Conservation (phyloP, 2,113 vertebrate species). For the Motacilla alba region DNA sequence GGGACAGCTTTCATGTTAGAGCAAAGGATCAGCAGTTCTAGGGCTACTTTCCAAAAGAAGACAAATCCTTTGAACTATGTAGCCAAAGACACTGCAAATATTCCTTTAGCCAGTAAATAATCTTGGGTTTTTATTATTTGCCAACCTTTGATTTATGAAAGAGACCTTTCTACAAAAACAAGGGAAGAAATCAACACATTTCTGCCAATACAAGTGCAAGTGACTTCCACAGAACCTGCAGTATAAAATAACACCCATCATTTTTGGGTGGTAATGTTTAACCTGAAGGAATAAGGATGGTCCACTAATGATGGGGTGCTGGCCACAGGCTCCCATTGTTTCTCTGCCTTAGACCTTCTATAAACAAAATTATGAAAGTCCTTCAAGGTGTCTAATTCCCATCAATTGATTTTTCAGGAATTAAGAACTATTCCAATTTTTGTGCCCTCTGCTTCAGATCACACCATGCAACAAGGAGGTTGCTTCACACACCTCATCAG, state of each 20-base stretch:
- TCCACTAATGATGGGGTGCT: background rate
- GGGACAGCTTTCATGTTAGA: conserved; percentile 17
- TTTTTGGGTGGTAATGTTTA: background rate
- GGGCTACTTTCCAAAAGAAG: conserved; percentile 43
- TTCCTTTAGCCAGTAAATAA: conserved; percentile 28
- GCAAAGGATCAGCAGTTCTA: conserved; percentile 39
- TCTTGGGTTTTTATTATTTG: background rate
- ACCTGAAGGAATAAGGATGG: background rate
- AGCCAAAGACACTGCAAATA: conserved; percentile 39
- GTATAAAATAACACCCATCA: background rate
- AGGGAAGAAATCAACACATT: background rate
- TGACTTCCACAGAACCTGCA: background rate
- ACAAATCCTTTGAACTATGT: conserved; percentile 26
- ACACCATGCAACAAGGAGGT: fast-evolving
- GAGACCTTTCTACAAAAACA: background rate
- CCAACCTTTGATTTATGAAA: conserved; percentile 37
- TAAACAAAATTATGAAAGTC: background rate
- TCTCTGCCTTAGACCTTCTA: background rate
- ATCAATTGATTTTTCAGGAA: background rate
- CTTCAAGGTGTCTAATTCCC: background rate
- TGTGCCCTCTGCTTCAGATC: background rate
- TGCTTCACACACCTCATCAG: background rate
- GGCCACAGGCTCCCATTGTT: background rate
- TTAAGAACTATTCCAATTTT: background rate
- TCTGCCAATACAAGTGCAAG: background rate